Evolutionary conservation across 2,113 vertebrate genomes (phyloP), one percentile per base, ranked within the genome.

Genomic region (Malurus alboscapulatus): DNA sequence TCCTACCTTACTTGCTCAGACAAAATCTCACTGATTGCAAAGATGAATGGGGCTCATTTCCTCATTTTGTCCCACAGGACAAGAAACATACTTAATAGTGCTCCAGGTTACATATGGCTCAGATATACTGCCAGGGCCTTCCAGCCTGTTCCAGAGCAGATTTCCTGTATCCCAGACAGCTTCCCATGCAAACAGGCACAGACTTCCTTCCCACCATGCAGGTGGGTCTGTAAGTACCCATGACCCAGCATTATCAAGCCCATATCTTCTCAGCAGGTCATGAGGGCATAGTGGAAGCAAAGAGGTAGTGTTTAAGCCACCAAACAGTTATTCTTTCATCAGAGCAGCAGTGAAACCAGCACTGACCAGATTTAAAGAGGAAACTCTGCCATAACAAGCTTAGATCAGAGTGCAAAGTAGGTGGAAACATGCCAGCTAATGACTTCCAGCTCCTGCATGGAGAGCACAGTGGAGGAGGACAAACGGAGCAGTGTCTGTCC

Each of bases 31-130:
- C 72, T 44, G 81, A 65, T 74, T 0, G 1, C 87, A 75, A 72
- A 84, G 76, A 90, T 84, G 90, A 94, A 95, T 86, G 85, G 72
- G 72, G 44, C 72, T 93, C 72, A 74, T 94, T 94, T 95, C 90
- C 91, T 94, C 75, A 32, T 86, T 90, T 86, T 84, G 82, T 88
- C 94, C 73, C 58, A 9, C 22, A 72, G 68, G 94, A 92, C 59
- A 53, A 90, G 76, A 88, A 84, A 71, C 30, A 17, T 42, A 48
- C 44, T 78, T 77, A 68, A 61, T 77, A 94, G 71, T 67, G 72
- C 94, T 83, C 27, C 53, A 34, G 77, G 85, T 93, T 92, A 68
- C 89, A 29, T 86, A 74, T 71, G 45, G 87, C 75, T 91, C 40
- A 1, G 51, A 91, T 63, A 69, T 44, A 54, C 47, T 83, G 74